Evolutionary conservation across 2,797 vertebrate species (phyloP), one percentile per base, ranked within the genome.

Genomic region (Cynopterus sphinx): DNA sequence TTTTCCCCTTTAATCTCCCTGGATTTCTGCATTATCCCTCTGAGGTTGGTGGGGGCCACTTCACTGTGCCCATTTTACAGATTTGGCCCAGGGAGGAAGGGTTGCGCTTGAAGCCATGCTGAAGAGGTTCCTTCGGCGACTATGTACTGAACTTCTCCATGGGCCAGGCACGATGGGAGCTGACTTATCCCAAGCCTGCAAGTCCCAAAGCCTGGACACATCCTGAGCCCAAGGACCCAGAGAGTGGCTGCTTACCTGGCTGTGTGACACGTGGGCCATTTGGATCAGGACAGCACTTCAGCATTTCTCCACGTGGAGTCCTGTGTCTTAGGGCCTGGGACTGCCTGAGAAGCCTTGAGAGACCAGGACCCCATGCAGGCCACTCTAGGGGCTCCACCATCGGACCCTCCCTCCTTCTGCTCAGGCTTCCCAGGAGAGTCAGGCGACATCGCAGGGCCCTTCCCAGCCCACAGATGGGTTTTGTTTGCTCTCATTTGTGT

Each of bases 401-500:
- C 0, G 0, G 41, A 13, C 7, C 39, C n/a, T n/a, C 17, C 33
- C 5, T 59, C 33, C 28, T 57, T 33, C 26, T 22, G 33, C 16
- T 55, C 53, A 33, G 1, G 12, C 28, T 3, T 3, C 43, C 68
- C 0, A 0, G 71, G 63, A 41, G 19, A 3, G 15, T 9, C 6
- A 2, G 33, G 59, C 26, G 11, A 2, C 9, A 2, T 26, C 21
- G 4, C 39, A 16, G 3, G 77, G 26, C 24, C 26, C 79, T n/a
- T 77, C 51, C 36, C 13, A 39, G 53, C 36, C 41, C 26, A 7
- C 10, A 28, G 41, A 51, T 86, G 79, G 63, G 12, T 39, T 93
- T 88, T 33, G 5, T 94, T 96, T 86, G 90, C 70, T 92, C 55
- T 73, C 24, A 4, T 46, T 61, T 49, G 55, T 77, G 10, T 73